Base-by-base conservation (phyloP, 2,113 vertebrate species). In the Thamnaconus septentrionalis region DNA sequence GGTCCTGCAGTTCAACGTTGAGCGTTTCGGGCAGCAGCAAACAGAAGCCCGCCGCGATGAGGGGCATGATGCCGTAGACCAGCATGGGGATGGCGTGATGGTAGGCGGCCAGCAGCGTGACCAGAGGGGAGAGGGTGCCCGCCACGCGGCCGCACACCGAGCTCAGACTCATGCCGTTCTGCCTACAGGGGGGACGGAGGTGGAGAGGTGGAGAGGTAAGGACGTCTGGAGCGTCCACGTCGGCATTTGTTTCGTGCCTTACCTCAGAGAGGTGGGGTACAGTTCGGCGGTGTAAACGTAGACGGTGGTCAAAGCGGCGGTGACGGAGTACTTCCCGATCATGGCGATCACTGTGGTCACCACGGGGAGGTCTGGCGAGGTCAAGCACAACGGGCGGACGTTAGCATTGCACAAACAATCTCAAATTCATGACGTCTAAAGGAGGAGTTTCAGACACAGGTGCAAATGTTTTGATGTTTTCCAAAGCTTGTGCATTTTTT, bases 251-350 rank as follows among this genome's bases (percentile, higher is more conserved):
- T 54, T 40, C 6, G 73, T 39, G n/a, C 7, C 7, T 53, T 59
- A 98, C 96, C 94, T 92, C 71, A 96, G 0, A 0, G 93, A 0
- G 0, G 95, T 97, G 4, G 95, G 96, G 72, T 95, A 94, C 40
- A 98, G 79, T 76, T 98, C 95, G 8, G 93, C 90, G 0, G 92
- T 54, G n/a, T 96, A 96, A 61, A 96, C 41, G 5, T 69, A 86
- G 52, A 73, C 56, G 11, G 63, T 75, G 12, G 54, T 39, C 59
- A 78, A 85, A 57, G 61, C 63, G 7, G 69, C 78, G 41, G 66
- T 69, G 5, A 84, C 76, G 11, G 82, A 56, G 75, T 80, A 83
- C 75, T 80, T 85, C 3, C 84, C 86, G 8, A 81, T 1, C 0
- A 83, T 72, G 3, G 84, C 84, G 9, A 83, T 41, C 43, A 65